phyloP scores from a whole-genome alignment of 2,113 vertebrate genomes.

The Callithrix jacchus region DNA sequence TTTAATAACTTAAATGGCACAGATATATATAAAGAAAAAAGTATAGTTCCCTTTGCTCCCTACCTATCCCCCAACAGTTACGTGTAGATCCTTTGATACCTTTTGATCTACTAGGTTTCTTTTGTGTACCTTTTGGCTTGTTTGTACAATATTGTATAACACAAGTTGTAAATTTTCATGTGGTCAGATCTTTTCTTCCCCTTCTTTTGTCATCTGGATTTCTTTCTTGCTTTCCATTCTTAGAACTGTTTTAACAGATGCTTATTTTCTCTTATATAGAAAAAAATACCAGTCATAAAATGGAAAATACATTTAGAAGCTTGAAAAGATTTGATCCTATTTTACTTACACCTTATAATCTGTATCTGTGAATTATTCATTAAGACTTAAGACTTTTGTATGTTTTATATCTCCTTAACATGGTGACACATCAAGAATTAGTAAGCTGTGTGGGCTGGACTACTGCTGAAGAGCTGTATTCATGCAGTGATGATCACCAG shows the following conservation, averaged over 20 bases:
- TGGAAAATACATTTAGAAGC: neutral
- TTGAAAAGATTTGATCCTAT: neutral
- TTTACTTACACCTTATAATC: neutral
- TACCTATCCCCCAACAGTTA: neutral
- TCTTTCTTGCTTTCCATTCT: slow-evolving; percentile 40
- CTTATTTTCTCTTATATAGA: slow-evolving; percentile 45
- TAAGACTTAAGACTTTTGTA: slow-evolving; percentile 15
- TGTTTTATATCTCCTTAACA: slow-evolving; percentile 85
- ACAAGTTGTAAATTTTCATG: neutral
- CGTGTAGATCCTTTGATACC: neutral
- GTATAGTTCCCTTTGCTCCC: neutral
- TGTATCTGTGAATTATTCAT: slow-evolving; percentile 7
- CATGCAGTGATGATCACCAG: slow-evolving; percentile 96
- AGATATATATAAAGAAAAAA: neutral
- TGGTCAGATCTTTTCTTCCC: neutral
- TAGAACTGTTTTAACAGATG: neutral
- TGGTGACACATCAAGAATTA: slow-evolving; percentile 91
- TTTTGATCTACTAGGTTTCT: neutral
- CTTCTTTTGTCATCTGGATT: neutral
- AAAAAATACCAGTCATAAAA: slow-evolving; percentile 27
- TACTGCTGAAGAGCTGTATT: slow-evolving; percentile 94
- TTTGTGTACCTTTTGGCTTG: slow-evolving; percentile 21
- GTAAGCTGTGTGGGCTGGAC: slow-evolving; percentile 98
- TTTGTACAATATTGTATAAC: slow-evolving; percentile 33
- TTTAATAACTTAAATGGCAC: neutral